Base-by-base conservation (phyloP, 2,113 vertebrate species). In the Gobius niger region DNA sequence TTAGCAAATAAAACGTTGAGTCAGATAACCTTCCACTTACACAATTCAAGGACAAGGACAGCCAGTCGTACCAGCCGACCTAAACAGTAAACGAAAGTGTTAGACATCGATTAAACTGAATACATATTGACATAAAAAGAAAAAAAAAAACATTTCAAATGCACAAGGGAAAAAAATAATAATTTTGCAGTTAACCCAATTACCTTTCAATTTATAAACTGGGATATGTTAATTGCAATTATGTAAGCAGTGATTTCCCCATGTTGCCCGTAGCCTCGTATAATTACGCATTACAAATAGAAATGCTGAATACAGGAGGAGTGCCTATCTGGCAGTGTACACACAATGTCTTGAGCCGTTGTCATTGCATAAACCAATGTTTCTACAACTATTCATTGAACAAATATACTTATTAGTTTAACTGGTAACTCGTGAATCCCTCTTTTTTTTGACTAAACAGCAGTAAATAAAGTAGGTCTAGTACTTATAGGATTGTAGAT, bases 11-110 rank as follows among this genome's bases (percentile, higher is more conserved):
- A 93, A 91, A 91, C 87, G 89, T 93, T 76, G 91, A 92, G 92
- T 93, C 92, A 93, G 91, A 91, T 90, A 92, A 92, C 92, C 92
- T 93, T 90, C 86, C 89, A 86, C 90, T 89, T 89, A 90, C 91
- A 90, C 89, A 89, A 92, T 87, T 87, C 91, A 93, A 93, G 90
- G 92, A 91, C 92, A 91, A 91, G 88, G 84, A 88, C 89, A 85
- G 76, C 65, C 77, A 72, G 84, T 72, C 64, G 50, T 49, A 70
- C 68, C 70, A 81, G 81, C 47, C 76, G 57, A 53, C 24, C 53
- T 18, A 8, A 68, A 69, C 47, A 14, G 41, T 47, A 66, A 4
- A 18, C 40, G 47, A 51, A 44, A 54, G 59, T 3, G 8, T 16
- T 24, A 10, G 9, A 16, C 13, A 19, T 24, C 12, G 2, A 65